Percentiles rank a stretch among this genome's conserved stretches.
These are phyloP conservation scores for Centruroides sculpturatus DNA, from an alignment of 1,140 invertebrate species.

Conservation along the genomic window DNA sequence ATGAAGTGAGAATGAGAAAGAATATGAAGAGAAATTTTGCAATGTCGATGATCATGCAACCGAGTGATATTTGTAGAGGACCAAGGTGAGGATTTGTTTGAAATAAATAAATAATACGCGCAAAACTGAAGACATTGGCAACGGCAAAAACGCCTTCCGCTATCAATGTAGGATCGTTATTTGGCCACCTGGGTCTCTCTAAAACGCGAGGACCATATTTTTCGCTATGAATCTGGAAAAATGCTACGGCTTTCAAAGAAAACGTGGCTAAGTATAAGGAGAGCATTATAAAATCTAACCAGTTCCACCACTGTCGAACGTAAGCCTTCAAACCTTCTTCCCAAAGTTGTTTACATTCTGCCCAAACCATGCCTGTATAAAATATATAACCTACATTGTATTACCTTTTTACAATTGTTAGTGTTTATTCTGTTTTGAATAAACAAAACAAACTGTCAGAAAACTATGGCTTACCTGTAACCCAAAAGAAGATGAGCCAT, in stretches of 20 bases:
- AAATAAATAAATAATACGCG: slow-evolving; percentile 43
- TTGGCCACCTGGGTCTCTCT: slow-evolving; percentile 36
- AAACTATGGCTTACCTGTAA: slow-evolving; percentile 29
- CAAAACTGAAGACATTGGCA: slow-evolving; percentile 42
- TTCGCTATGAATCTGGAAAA: slow-evolving; percentile 30
- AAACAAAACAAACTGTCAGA: not conserved
- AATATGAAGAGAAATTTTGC: slow-evolving; percentile 38
- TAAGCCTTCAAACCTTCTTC: slow-evolving; percentile 40
- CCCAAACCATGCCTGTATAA: slow-evolving; percentile 37
- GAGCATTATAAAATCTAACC: slow-evolving; percentile 43
- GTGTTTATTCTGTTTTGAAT: no score
- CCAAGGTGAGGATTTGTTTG: slow-evolving; percentile 43
- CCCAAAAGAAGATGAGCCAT: slow-evolving; percentile 38
- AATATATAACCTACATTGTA: not conserved
- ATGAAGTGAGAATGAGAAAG: slow-evolving; percentile 30
- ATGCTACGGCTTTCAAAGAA: slow-evolving; percentile 37
- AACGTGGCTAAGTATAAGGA: slow-evolving; percentile 41
- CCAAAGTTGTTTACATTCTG: slow-evolving; percentile 44
- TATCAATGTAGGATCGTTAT: slow-evolving; percentile 41
- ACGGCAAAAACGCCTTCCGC: slow-evolving; percentile 42
- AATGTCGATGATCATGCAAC: slow-evolving; percentile 40
- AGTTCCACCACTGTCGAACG: slow-evolving; percentile 42
- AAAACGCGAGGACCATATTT: slow-evolving; percentile 17
- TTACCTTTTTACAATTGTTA: not conserved
- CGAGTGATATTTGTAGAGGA: slow-evolving; percentile 41